These are phyloP conservation scores for Eugnorisma glareosa DNA, from an alignment of 2,888 invertebrate genomes.

Conservation along the genomic window DNA sequence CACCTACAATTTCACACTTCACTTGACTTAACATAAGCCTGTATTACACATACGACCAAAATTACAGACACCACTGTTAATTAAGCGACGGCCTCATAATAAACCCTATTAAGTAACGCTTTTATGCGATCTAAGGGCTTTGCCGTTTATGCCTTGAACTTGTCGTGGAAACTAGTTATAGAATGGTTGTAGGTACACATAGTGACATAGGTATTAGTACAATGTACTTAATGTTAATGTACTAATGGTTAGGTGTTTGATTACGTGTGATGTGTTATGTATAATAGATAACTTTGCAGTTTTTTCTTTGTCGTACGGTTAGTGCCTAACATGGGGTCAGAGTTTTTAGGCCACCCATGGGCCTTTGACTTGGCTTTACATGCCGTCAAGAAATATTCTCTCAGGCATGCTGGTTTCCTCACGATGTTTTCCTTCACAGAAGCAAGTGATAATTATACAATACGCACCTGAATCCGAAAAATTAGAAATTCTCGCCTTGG, in stretches of 20 bases:
- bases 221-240: not conserved
- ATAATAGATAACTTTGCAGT: not conserved
- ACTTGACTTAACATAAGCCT: constrained; percentile 54
- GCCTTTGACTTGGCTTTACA: too few relatives aligned
- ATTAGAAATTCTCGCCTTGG: too few relatives aligned
- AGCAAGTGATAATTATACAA: too few relatives aligned
- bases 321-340: too few relatives aligned
- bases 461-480: too few relatives aligned
- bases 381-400: too few relatives aligned
- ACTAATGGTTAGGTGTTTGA: not conserved
- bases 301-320: too few relatives aligned
- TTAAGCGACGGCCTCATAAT: constrained; percentile 65
- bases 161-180: constrained; percentile 47
- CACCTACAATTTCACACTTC: constrained; percentile 61
- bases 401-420: too few relatives aligned
- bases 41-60: constrained; percentile 27
- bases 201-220: constrained; percentile 19
- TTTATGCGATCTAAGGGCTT: constrained; percentile 66
- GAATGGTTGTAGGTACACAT: constrained; percentile 12
- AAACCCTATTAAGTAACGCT: constrained; percentile 66
- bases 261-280: not conserved
- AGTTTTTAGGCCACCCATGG: too few relatives aligned
- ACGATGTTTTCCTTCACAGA: too few relatives aligned
- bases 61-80: constrained; percentile 58
- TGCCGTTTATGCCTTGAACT: constrained; percentile 61